Evolutionary conservation across 2,797 vertebrate genomes (phyloP), one percentile per base, ranked within the genome.

Genomic region (Chaetophractus vellerosus): DNA sequence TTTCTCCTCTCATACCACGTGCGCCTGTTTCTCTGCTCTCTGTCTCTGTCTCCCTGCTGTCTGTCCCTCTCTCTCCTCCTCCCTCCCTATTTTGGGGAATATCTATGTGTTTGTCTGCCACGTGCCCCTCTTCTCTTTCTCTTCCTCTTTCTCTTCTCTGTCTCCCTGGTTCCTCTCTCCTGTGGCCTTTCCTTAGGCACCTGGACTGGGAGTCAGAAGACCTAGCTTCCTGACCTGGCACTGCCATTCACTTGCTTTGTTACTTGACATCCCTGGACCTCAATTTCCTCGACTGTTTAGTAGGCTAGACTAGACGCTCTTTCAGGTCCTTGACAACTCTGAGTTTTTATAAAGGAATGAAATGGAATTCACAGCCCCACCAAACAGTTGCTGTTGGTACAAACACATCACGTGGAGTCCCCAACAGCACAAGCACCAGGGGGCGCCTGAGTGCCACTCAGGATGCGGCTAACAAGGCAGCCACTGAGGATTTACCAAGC

Each of bases 401-500:
- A 78, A 75, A 86, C 21, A 63, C 33, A 41, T 59, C 36, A 78
- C 8, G 69, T 18, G 57, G 36, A 2, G 26, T 24, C 14, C 28
- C 91, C 87, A 90, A 72, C 11, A 91, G 87, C 38, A 95, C 52
- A 90, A 96, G 75, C 97, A 96, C 96, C 88, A 97, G 92, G 79
- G 85, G 91, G 81, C 84, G 61, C 95, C 84, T 11, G 0, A 93
- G 87, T 50, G 88, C 91, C 33, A 82, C 10, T 31, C 61, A 87
- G 19, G 52, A 64, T 33, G 31, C 2, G 52, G 48, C 24, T 15
- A n/a, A 9, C 23, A 36, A 21, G 10, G 21, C 12, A 41, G 71
- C 59, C 11, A 10, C 0, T 41, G 63, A 91, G 57, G 64, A 6
- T 75, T n/a, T 48, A 18, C 41, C 7, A n/a, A 63, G 41, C 23